These are phyloP conservation scores for Trissolcus basalis DNA, from an alignment of 1,140 invertebrate species.

Conservation along the genomic window DNA sequence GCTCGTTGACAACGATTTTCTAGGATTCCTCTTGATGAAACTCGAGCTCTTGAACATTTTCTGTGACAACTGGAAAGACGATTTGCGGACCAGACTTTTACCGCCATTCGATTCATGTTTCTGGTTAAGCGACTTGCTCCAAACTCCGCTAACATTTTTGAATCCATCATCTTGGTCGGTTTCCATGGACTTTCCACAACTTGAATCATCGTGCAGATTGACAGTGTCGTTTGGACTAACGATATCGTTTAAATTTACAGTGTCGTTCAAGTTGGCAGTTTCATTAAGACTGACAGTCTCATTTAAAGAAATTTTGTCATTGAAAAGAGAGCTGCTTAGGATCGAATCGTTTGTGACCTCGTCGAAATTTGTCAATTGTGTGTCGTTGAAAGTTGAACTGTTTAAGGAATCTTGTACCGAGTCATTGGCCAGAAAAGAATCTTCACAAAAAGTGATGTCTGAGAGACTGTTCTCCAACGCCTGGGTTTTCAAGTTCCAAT, in stretches of 20 bases:
- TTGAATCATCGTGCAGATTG: slow-evolving; percentile 2
- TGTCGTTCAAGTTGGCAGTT: slow-evolving; percentile 12
- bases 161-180: slow-evolving; percentile 22
- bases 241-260: neutral
- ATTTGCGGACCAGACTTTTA: slow-evolving; percentile 66
- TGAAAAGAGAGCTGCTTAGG: slow-evolving; percentile 10
- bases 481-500: slow-evolving; percentile 85
- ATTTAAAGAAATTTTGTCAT: neutral
- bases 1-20: slow-evolving; percentile 79
- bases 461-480: slow-evolving; percentile 83
- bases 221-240: slow-evolving; percentile 3
- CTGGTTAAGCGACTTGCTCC: slow-evolving; percentile 78
- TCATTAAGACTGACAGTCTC: slow-evolving; percentile 9
- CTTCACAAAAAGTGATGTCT: slow-evolving; percentile 69
- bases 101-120: slow-evolving; percentile 57
- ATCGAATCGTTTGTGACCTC: slow-evolving; percentile 1
- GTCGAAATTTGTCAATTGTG: neutral
- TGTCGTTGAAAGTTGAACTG: slow-evolving; percentile 8
- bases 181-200: slow-evolving; percentile 10
- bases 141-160: slow-evolving; percentile 73
- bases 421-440: slow-evolving; percentile 51
- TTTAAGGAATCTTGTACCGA: slow-evolving; percentile 16
- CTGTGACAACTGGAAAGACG: slow-evolving; percentile 78
- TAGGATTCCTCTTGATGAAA: slow-evolving; percentile 84
- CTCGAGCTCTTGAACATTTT: slow-evolving; percentile 83